Evolutionary conservation across 1,140 invertebrate genomes (phyloP).

Genomic region (Zaprionus tsacasi): DNA sequence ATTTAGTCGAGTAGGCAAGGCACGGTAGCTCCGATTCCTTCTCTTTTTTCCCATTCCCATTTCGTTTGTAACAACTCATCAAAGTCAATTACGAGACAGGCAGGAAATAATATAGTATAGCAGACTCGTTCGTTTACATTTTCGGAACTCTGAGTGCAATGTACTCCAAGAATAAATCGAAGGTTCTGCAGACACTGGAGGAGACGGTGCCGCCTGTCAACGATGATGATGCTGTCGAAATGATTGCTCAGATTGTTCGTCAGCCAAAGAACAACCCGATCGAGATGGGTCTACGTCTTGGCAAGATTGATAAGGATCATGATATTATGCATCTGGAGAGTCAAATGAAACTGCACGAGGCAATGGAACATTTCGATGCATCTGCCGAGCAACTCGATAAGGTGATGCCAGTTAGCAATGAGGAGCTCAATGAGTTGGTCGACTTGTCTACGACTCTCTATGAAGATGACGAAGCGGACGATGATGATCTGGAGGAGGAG

Average conservation of each 20-base stretch:
- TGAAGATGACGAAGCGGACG: conserved; percentile 1
- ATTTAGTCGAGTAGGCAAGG: conserved; percentile 31
- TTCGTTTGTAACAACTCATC: not conserved
- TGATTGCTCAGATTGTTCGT: conserved; percentile 54
- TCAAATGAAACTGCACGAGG: conserved; percentile 36
- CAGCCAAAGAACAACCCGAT: conserved; percentile 51
- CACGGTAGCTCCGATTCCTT: not conserved
- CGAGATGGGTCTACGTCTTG: conserved; percentile 19
- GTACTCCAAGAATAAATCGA: conserved; percentile 59
- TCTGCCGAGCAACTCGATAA: conserved; percentile 34
- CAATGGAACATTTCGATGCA: conserved; percentile 45
- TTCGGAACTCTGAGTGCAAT: conserved; percentile 33
- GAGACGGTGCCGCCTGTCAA: conserved; percentile 44
- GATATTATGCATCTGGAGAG: conserved; percentile 55
- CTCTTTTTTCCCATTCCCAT: not conserved
- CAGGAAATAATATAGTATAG: conserved; percentile 29
- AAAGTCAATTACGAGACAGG: conserved; percentile 11
- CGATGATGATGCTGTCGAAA: conserved; percentile 42
- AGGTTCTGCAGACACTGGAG: conserved; percentile 60
- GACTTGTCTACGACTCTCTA: conserved; percentile 3
- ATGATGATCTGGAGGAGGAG: not conserved
- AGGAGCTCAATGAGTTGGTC: conserved; percentile 47
- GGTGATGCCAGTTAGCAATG: conserved; percentile 56
- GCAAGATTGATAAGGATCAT: conserved; percentile 33
- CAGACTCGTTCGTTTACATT: conserved; percentile 22